phyloP scores from a whole-genome alignment of 2,797 vertebrate species.

The Miopithecus talapoin region DNA sequence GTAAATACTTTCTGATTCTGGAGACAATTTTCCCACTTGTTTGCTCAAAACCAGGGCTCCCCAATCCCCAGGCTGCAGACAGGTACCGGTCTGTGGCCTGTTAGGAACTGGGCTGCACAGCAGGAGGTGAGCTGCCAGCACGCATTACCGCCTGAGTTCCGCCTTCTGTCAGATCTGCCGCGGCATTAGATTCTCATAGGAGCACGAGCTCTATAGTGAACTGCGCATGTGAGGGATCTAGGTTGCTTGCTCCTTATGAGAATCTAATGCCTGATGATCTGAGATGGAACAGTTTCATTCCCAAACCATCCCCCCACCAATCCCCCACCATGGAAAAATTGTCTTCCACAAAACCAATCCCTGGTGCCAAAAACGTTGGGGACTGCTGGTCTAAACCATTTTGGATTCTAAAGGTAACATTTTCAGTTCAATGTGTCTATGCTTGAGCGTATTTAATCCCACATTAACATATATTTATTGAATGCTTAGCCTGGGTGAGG shows the following conservation, averaged over 20 bases:
- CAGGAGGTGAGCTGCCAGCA: not conserved
- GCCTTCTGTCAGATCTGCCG: accelerated
- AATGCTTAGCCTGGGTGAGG: not conserved
- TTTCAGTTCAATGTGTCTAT: not conserved
- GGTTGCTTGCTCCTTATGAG: not conserved
- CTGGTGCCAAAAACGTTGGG: not conserved
- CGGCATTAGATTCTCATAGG: not conserved
- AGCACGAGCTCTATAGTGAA: not conserved
- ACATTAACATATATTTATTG: not conserved
- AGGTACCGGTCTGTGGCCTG: not conserved
- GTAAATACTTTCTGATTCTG: not conserved
- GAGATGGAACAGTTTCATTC: not conserved
- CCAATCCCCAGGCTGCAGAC: not conserved
- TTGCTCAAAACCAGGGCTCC: not conserved
- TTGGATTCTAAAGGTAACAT: not conserved
- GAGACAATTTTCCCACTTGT: not conserved
- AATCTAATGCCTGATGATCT: not conserved
- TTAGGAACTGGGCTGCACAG: not conserved
- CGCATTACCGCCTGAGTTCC: too few relatives aligned
- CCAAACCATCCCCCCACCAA: not conserved
- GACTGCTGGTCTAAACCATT: not conserved
- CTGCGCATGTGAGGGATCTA: not conserved
- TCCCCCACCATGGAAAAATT: not conserved
- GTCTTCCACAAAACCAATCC: not conserved
- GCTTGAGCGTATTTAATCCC: not conserved